phyloP scores from a whole-genome alignment of 2,797 vertebrate species.

The Hypotaenidia okinawae region DNA sequence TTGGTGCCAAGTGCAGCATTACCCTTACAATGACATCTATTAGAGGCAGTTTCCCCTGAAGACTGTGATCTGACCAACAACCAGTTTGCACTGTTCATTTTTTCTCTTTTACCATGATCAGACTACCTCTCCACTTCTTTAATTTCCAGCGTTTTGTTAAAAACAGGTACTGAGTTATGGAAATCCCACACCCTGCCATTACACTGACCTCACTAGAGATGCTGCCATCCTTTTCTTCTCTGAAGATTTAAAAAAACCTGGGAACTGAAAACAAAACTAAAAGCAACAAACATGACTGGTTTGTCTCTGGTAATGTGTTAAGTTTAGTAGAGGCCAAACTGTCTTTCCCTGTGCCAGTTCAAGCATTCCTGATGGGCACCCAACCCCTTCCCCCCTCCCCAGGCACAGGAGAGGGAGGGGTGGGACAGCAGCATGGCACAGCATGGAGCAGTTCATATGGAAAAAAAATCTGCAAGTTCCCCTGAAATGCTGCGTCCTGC shows the following conservation, averaged over 20 bases:
- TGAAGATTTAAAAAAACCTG: neutral
- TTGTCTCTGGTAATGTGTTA: neutral
- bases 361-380: neutral
- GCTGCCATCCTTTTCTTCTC: neutral
- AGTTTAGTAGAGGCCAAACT: neutral
- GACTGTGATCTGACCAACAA: slow-evolving; percentile 14
- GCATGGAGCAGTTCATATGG: neutral
- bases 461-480: slow-evolving; percentile 26
- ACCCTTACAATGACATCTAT: slow-evolving; percentile 33
- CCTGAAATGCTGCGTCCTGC: slow-evolving; percentile 25
- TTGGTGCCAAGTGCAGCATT: slow-evolving; percentile 41
- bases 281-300: neutral
- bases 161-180: neutral
- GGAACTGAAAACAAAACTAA: neutral
- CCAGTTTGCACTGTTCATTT: neutral
- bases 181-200: neutral
- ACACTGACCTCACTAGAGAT: neutral
- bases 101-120: neutral
- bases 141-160: neutral
- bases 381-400: neutral
- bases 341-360: neutral
- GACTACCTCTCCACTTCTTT: neutral
- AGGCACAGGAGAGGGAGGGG: neutral
- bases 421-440: slow-evolving; percentile 9
- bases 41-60: slow-evolving; percentile 10